Conservation (phyloP, 2,113 vertebrate species). For the Sander lucioperca region DNA sequence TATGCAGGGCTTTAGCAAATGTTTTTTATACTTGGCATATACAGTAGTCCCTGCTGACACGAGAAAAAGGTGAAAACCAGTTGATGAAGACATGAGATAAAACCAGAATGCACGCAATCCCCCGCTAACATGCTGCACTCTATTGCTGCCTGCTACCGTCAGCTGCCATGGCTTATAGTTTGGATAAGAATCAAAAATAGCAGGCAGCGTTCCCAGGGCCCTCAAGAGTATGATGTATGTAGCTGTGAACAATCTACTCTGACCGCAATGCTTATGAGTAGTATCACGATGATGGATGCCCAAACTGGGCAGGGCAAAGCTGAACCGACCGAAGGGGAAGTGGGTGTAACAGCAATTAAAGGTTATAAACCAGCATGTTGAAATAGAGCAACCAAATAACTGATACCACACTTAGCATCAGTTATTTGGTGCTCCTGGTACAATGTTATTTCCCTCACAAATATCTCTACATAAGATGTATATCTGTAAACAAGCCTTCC, state of each 20-base stretch:
- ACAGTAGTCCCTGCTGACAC: slow-evolving; percentile 47
- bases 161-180: slow-evolving; percentile 41
- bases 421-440: not conserved
- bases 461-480: not conserved
- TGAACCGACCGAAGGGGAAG: slow-evolving; percentile 10
- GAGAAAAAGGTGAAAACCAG: slow-evolving; percentile 55
- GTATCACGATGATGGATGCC: slow-evolving; percentile 51
- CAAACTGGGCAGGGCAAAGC: slow-evolving; percentile 44
- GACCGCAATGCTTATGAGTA: slow-evolving; percentile 63
- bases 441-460: not conserved
- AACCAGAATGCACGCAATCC: slow-evolving; percentile 49
- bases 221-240: slow-evolving; percentile 39
- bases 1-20: slow-evolving; percentile 16
- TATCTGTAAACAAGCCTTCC: not conserved
- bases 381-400: slow-evolving; percentile 11
- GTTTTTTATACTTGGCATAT: slow-evolving; percentile 25
- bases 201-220: slow-evolving; percentile 49
- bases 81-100: slow-evolving; percentile 34
- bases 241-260: slow-evolving; percentile 39
- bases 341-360: slow-evolving; percentile 48
- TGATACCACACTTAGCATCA: not conserved
- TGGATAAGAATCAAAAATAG: slow-evolving; percentile 68
- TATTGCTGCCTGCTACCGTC: slow-evolving; percentile 31
- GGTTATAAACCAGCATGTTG: slow-evolving; percentile 24
- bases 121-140: slow-evolving; percentile 5